A percentile compares a stretch with the other conserved stretches of the same genome.
These are phyloP conservation scores for Columba janthina DNA, from an alignment of 2,113 vertebrate species.

Conservation along the genomic window DNA sequence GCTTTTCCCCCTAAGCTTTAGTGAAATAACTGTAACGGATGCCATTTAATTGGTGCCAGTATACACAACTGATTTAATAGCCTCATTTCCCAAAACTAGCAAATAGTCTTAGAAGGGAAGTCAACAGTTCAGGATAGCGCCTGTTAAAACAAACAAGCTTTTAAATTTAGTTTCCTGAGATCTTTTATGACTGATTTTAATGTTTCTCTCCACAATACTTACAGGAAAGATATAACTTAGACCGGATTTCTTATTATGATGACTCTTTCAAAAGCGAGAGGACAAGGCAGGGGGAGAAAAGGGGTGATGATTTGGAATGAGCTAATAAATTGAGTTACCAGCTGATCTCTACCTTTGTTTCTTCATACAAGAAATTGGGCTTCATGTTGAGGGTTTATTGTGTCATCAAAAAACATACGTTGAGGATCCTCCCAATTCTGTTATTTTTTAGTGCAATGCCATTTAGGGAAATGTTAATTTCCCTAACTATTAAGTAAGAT, in stretches of 20 bases:
- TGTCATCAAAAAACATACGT: background rate
- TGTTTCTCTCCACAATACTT: background rate
- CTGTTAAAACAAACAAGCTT: slow-evolving; percentile 30
- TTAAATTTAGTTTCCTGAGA: background rate
- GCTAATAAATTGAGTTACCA: background rate
- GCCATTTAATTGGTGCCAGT: background rate
- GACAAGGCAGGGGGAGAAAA: background rate
- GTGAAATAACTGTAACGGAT: slow-evolving; percentile 3
- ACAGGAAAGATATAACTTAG: slow-evolving; percentile 27
- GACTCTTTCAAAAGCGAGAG: background rate
- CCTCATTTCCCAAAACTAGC: slow-evolving; percentile 48
- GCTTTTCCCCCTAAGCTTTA: background rate
- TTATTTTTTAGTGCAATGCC: background rate
- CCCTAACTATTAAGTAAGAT: background rate
- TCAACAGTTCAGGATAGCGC: background rate
- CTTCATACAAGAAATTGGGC: background rate
- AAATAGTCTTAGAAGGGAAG: slow-evolving; percentile 8
- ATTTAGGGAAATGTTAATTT: background rate
- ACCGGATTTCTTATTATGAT: slow-evolving; percentile 8
- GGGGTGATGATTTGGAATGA: background rate
- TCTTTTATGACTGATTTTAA: slow-evolving; percentile 9
- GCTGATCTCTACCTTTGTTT: background rate
- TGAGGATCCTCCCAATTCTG: background rate
- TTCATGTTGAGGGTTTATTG: background rate
- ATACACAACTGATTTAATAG: background rate